phyloP scores from a whole-genome alignment of 2,888 invertebrate species.

The Watsonalla binaria region DNA sequence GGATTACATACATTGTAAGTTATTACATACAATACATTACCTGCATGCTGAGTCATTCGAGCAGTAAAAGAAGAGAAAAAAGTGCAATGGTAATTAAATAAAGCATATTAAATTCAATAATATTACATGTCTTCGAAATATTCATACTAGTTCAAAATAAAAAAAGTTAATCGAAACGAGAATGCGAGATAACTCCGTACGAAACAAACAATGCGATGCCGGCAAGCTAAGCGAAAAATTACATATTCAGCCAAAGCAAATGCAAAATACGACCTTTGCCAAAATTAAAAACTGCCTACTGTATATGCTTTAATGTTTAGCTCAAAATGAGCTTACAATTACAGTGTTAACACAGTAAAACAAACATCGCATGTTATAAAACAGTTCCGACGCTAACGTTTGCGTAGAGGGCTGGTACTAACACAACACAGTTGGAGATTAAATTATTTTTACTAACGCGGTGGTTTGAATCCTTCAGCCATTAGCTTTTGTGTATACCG shows the following conservation, averaged over 20 bases:
- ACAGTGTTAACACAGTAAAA: neutral
- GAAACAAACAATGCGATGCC: no score
- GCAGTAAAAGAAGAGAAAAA: no score
- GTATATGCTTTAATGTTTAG: neutral
- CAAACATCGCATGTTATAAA: neutral
- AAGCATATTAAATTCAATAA: no score
- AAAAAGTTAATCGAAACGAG: no score
- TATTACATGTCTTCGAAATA: no score
- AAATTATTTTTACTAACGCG: no score
- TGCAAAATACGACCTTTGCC: neutral
- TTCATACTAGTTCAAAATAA: no score
- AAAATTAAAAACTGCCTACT: neutral
- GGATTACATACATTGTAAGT: neutral
- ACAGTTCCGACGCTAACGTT: neutral
- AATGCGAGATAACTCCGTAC: no score
- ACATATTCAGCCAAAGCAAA: neutral
- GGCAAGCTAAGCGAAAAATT: no score
- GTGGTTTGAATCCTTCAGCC: neutral
- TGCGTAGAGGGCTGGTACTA: neutral
- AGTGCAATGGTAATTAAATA: no score
- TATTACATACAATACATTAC: no score
- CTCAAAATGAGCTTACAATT: neutral
- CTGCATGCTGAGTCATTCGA: no score
- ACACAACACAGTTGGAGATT: neutral
- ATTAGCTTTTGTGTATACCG: neutral